Base-by-base conservation (phyloP, 2,797 vertebrate species). In the Tapirus indicus region DNA sequence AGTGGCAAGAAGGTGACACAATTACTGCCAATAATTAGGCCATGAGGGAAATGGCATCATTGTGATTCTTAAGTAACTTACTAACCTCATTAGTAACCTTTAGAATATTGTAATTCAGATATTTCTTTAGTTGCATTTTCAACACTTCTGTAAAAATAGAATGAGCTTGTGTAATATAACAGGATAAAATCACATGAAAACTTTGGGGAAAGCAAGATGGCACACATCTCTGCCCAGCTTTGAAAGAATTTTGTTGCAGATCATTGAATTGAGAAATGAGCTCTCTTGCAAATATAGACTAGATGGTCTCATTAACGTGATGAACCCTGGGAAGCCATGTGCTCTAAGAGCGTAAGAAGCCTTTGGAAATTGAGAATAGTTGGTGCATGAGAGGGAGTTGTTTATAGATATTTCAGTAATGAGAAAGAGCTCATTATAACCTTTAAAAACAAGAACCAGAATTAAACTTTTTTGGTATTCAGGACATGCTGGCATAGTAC, bases 41-140 rank as follows among this genome's bases (percentile, higher is more conserved):
- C 94, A 32, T 0, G 38, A 97, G 88, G 93, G 94, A 95, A 94
- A 62, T 49, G 41, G 64, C 79, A 35, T 66, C 94, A 49, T 93
- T 88, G 32, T 96, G 94, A 72, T 60, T 97, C 75, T 97, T 97
- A 49, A 88, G 80, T 82, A 54, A 85, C 93, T 95, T n/a, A 62
- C 52, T 41, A 93, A 95, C 95, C 86, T 97, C 77, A 47, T 95
- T 96, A 97, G 95, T 97, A 88, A 97, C 96, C 96, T 93, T 97
- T 97, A 96, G 92, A 94, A 49, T 91, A n/a, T 54, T 89, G 58
- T 96, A 94, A 92, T 84, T 97, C 96, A 88, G 94, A 6, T 52
- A n/a, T 96, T 89, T 96, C 90, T 93, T 95, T 95, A 74, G 88
- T 96, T 96, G 89, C 38, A 77, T 60, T 96, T 75, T 86, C 44